These are phyloP conservation scores for Pyrocoelia pectoralis DNA, from an alignment of 2,888 invertebrate species.

Conservation along the genomic window DNA sequence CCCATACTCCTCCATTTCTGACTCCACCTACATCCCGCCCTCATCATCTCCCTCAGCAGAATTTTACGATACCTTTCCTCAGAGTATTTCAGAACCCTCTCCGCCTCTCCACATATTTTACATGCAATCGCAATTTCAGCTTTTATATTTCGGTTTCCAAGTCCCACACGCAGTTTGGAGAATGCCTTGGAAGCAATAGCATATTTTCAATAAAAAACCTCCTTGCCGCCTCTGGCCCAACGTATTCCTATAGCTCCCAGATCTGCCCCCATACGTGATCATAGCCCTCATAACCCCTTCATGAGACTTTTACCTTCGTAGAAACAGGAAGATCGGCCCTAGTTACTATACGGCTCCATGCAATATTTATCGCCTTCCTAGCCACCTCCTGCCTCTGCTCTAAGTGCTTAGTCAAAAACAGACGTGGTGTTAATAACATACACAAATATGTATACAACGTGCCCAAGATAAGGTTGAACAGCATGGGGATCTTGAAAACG, in stretches of 20 bases:
- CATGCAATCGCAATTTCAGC: not conserved
- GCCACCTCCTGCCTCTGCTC: not conserved
- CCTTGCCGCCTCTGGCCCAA: not conserved
- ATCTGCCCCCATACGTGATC: not conserved
- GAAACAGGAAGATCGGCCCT: not conserved
- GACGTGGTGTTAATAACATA: too few relatives aligned
- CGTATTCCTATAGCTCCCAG: not conserved
- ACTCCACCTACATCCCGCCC: too few relatives aligned
- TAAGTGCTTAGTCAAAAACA: too few relatives aligned
- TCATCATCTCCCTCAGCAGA: too few relatives aligned
- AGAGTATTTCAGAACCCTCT: not conserved
- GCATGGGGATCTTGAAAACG: too few relatives aligned
- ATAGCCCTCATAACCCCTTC: too few relatives aligned
- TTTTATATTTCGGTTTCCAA: too few relatives aligned
- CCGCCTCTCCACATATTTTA: not conserved
- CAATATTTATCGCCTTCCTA: not conserved
- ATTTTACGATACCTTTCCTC: too few relatives aligned
- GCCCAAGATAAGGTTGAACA: too few relatives aligned
- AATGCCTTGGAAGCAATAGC: too few relatives aligned
- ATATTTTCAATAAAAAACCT: not conserved
- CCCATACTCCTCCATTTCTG: not conserved
- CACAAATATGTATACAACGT: too few relatives aligned
- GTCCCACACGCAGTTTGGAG: too few relatives aligned
- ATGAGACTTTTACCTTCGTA: not conserved
- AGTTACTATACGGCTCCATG: not conserved